Conservation (phyloP, 2,113 vertebrate genomes). For the Amazona vittata region DNA sequence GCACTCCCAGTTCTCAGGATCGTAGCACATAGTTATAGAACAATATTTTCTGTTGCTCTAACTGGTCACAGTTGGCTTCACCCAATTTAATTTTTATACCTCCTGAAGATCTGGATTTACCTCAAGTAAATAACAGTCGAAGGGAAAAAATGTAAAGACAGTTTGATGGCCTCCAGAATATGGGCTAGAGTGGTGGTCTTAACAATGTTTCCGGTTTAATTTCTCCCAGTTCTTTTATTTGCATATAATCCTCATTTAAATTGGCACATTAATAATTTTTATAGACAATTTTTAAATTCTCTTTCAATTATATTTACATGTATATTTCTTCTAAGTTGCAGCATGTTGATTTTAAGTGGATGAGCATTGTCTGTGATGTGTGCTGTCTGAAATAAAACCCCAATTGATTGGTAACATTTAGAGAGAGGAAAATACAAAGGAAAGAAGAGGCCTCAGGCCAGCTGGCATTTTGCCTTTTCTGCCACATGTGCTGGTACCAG, state of each 20-base stretch:
- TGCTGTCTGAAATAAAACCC: neutral
- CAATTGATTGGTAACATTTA: neutral
- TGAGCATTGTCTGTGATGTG: neutral
- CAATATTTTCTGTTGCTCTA: neutral
- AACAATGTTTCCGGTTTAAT: neutral
- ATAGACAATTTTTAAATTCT: neutral
- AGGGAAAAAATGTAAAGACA: neutral
- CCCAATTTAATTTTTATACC: neutral
- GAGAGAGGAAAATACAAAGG: slow-evolving; percentile 1
- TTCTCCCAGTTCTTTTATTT: neutral
- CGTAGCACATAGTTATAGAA: neutral
- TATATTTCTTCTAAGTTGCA: neutral
- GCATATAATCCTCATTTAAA: neutral
- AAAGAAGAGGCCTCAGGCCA: neutral
- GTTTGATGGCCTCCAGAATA: neutral
- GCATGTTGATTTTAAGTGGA: neutral
- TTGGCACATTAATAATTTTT: neutral
- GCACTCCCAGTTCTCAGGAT: neutral
- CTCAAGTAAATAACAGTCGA: neutral
- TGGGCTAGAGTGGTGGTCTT: neutral
- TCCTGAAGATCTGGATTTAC: neutral
- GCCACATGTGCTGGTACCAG: slow-evolving; percentile 5
- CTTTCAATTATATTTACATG: neutral
- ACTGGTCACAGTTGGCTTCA: neutral
- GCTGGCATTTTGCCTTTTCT: slow-evolving; percentile 12